Evolutionary conservation across 1,140 invertebrate genomes (phyloP).

Genomic region (Zaprionus nigranus): DNA sequence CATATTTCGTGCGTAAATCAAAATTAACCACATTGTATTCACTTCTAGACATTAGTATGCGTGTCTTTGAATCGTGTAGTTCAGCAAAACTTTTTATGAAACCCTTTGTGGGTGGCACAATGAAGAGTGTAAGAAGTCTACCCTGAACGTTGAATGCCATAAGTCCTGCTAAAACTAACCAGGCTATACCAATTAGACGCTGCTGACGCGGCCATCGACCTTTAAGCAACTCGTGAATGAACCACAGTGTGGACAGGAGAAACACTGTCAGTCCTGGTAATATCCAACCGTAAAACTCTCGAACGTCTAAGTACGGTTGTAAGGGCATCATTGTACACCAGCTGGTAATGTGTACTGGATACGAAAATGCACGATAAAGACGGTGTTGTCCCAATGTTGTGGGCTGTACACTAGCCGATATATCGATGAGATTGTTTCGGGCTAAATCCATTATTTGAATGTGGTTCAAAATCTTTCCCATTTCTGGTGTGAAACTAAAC

Average conservation of each 20-base stretch:
- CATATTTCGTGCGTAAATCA: constrained; percentile 50
- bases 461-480: constrained; percentile 23
- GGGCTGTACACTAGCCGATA: constrained; percentile 61
- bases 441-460: constrained; percentile 53
- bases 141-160: constrained; percentile 47
- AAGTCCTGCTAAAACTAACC: constrained; percentile 44
- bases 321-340: constrained; percentile 70
- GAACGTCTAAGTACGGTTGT: constrained; percentile 27
- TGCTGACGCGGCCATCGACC: constrained; percentile 24
- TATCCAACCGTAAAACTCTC: constrained; percentile 23
- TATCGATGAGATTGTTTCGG: constrained; percentile 33
- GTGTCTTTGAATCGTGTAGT: constrained; percentile 32
- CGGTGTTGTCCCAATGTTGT: constrained; percentile 27
- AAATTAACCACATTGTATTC: constrained; percentile 56
- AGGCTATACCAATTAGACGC: constrained; percentile 37
- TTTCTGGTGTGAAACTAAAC: constrained; percentile 22
- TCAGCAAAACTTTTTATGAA: constrained; percentile 39
- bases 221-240: constrained; percentile 11
- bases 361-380: constrained; percentile 39
- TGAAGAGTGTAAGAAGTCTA: constrained; percentile 32
- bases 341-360: constrained; percentile 42
- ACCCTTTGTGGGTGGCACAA: constrained; percentile 32
- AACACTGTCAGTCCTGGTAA: constrained; percentile 6
- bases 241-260: constrained; percentile 31
- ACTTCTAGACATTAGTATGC: constrained; percentile 37